A percentile compares a stretch with the other conserved stretches of the same genome.
Evolutionary conservation across 2,888 invertebrate species (phyloP).

Genomic region (Liposcelis brunnea): DNA sequence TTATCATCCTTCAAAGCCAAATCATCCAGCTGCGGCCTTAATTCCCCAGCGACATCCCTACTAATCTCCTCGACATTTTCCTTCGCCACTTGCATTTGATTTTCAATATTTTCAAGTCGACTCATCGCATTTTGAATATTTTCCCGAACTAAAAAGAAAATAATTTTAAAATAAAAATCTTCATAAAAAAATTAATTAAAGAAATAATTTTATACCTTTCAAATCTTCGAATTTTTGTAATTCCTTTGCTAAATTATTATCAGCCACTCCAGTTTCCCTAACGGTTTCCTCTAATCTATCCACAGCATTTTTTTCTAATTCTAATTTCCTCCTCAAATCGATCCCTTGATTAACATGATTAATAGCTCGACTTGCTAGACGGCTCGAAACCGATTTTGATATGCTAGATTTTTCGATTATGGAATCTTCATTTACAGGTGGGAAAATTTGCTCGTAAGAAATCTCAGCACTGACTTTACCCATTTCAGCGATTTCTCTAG

Average conservation of each 20-base stretch:
- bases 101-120: slow-evolving; percentile 25
- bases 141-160: slow-evolving; percentile 36
- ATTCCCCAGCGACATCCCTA: background rate
- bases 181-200: background rate
- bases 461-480: slow-evolving; percentile 35
- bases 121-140: slow-evolving; percentile 16
- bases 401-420: slow-evolving; percentile 33
- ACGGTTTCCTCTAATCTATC: slow-evolving; percentile 18
- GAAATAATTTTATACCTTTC: slow-evolving; percentile 38
- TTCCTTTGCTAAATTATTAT: slow-evolving; percentile 25
- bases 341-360: slow-evolving; percentile 31
- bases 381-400: slow-evolving; percentile 33
- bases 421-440: slow-evolving; percentile 28
- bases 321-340: slow-evolving; percentile 12
- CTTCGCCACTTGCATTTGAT: slow-evolving; percentile 42
- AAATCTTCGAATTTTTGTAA: slow-evolving; percentile 34
- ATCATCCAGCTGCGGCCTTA: background rate
- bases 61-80: slow-evolving; percentile 35
- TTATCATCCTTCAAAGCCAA: background rate
- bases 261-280: slow-evolving; percentile 24
- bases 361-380: slow-evolving; percentile 35
- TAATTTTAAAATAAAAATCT: slow-evolving; percentile 8
- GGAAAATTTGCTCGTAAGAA: slow-evolving; percentile 25
- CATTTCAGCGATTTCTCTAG: slow-evolving; percentile 41
- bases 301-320: slow-evolving; percentile 12